Conservation (phyloP, 2,888 invertebrate species). For the Vesta saturnalis region DNA sequence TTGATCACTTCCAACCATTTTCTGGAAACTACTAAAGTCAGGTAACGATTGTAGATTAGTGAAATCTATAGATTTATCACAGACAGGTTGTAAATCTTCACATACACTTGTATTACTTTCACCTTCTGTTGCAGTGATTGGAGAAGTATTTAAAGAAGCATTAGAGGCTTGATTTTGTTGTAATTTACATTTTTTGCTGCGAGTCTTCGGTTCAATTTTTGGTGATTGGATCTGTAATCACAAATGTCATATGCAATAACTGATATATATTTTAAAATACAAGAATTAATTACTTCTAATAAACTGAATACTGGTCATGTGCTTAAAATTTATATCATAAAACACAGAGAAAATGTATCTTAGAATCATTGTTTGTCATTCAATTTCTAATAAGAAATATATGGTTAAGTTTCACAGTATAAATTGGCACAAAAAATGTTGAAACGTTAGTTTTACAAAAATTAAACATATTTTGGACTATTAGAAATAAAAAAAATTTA, state of each 20-base stretch:
- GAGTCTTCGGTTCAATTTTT: slow-evolving; percentile 43
- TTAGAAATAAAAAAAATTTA: too few relatives aligned
- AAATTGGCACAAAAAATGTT: too few relatives aligned
- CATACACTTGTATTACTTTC: slow-evolving; percentile 51
- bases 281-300: too few relatives aligned
- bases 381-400: too few relatives aligned
- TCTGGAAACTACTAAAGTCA: slow-evolving; percentile 63
- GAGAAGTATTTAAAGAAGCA: slow-evolving; percentile 35
- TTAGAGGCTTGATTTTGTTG: slow-evolving; percentile 24
- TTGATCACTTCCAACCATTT: slow-evolving; percentile 48
- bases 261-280: not conserved
- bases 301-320: too few relatives aligned
- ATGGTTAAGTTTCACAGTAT: too few relatives aligned
- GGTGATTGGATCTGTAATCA: slow-evolving; percentile 37
- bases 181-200: slow-evolving; percentile 43
- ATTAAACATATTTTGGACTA: too few relatives aligned
- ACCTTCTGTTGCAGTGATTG: slow-evolving; percentile 63
- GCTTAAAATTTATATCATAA: not conserved
- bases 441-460: too few relatives aligned
- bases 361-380: too few relatives aligned
- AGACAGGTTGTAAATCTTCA: slow-evolving; percentile 58
- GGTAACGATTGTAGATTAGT: slow-evolving; percentile 58
- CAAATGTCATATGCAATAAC: too few relatives aligned
- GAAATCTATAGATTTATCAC: slow-evolving; percentile 61
- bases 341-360: slow-evolving; percentile 6